Evolutionary conservation across 1,140 invertebrate species (phyloP).

Genomic region (Dysdera silvatica): DNA sequence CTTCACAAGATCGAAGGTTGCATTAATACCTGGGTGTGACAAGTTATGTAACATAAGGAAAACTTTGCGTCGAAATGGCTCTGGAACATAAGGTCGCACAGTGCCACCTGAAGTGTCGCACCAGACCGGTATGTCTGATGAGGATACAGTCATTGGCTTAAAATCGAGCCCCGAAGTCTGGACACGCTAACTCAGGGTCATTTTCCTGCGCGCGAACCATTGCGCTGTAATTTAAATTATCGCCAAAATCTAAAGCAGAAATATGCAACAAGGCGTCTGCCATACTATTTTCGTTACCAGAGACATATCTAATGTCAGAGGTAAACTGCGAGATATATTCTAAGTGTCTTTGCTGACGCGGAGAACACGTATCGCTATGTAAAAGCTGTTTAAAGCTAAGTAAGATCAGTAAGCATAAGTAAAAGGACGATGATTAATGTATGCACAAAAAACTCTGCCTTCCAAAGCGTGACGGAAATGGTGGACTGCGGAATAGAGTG

Average conservation of each 20-base stretch:
- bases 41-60: conserved; percentile 14
- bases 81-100: conserved; percentile 8
- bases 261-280: conserved; percentile 23
- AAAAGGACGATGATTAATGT: conserved; percentile 38
- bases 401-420: too few species aligned
- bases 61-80: neutral
- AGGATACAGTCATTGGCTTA: too few species aligned
- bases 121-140: too few species aligned
- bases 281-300: conserved; percentile 38
- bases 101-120: conserved; percentile 9
- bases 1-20: conserved; percentile 1
- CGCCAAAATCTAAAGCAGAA: neutral
- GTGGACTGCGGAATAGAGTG: conserved; percentile 5
- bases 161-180: too few species aligned
- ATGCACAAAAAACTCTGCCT: conserved; percentile 34
- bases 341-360: conserved; percentile 36
- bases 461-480: conserved; percentile 37
- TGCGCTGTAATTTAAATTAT: neutral
- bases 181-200: conserved; percentile 11
- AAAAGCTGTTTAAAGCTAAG: conserved; percentile 24
- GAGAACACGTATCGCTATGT: conserved; percentile 27
- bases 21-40: conserved; percentile 10
- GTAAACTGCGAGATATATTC: conserved; percentile 43
- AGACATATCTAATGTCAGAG: conserved; percentile 40
- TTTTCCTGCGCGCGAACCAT: conserved; percentile 8